Evolutionary conservation across 2,797 vertebrate species (phyloP), one percentile per base, ranked within the genome.

Genomic region (Lacerta viridis): DNA sequence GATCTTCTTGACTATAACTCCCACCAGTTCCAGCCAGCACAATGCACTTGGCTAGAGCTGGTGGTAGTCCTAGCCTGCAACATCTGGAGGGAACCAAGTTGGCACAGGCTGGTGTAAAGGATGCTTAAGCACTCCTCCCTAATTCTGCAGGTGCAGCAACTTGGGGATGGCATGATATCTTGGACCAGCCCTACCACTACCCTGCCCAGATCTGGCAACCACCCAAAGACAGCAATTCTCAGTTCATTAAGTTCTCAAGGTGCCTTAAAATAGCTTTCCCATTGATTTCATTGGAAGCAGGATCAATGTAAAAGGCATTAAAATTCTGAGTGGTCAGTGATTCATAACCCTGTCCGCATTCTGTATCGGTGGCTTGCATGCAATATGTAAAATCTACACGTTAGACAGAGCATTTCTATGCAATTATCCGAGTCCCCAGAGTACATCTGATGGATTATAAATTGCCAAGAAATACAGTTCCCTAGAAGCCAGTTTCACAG

Each of bases 231-330:
- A 80, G 29, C 15, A 77, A 74, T 29, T 36, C 80, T 64, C 55
- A 74, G 87, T 80, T 89, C 55, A 74, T 80, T 89, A 88, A 36
- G 69, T 72, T 33, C 68, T 74, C 41, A 66, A 72, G n/a, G 41
- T 7, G 4, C 69, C 69, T 85, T 55, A 50, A 85, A 72, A 85
- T 64, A 89, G 3, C 23, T 61, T 85, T 15, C 29, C 29, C n/a
- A 80, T 43, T 82, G 86, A 85, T 80, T 71, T 8, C n/a, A 43
- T 33, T 88, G 36, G 36, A 77, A 72, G 50, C 25, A 25, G 41
- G 68, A 85, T 80, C 83, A 88, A 88, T 84, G 68, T 43, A 83
- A 84, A 79, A 84, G 76, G 71, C 82, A 84, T 84, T 84, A 79
- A 64, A 71, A 87, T 81, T 81, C 71, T 15, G 69, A 36, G 68